phyloP scores from a whole-genome alignment of 2,113 vertebrate genomes.

The Butorides virescens region DNA sequence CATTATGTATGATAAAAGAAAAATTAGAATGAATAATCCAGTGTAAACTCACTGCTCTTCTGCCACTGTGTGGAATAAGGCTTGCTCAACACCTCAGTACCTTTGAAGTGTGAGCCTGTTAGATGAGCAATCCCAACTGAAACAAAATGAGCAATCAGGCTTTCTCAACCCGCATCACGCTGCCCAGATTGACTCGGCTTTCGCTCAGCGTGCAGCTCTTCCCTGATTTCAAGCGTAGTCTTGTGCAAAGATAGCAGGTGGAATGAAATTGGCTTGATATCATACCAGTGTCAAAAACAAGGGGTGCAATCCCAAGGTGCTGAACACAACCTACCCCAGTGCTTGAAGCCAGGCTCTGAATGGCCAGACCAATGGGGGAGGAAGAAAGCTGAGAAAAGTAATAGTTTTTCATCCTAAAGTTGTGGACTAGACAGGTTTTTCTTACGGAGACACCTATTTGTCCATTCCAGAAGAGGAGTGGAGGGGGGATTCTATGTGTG shows the following conservation, averaged over 20 bases:
- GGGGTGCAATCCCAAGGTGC: neutral
- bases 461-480: neutral
- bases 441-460: neutral
- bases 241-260: neutral
- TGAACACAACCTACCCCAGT: neutral
- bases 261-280: neutral
- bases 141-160: neutral
- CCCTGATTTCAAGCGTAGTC: rapidly evolving
- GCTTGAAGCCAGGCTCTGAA: neutral
- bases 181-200: neutral
- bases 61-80: conserved; percentile 9
- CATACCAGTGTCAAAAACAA: neutral
- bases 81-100: neutral
- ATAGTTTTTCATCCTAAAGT: neutral
- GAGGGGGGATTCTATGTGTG: neutral
- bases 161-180: neutral
- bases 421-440: neutral
- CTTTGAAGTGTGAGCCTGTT: neutral
- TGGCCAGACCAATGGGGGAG: neutral
- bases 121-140: neutral
- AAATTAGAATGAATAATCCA: neutral
- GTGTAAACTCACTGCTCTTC: neutral
- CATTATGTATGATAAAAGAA: neutral
- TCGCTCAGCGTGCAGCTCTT: neutral
- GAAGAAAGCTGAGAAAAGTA: neutral